A percentile compares a stretch with the other conserved stretches of the same genome.
These are phyloP conservation scores for Plebejus melissa DNA, from an alignment of 2,888 invertebrate genomes.

Conservation along the genomic window DNA sequence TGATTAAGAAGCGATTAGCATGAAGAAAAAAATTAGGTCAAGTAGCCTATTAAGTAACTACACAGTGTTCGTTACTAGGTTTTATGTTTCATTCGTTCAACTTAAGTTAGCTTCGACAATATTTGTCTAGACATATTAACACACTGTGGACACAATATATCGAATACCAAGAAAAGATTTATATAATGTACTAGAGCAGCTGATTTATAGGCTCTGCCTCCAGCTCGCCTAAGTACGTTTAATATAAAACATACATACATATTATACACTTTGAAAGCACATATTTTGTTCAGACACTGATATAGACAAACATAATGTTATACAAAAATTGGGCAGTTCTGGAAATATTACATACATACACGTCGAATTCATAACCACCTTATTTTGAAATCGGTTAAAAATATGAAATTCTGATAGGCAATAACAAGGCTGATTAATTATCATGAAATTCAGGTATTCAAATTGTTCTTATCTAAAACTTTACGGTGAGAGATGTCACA, in stretches of 20 bases:
- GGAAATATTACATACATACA: too few relatives aligned
- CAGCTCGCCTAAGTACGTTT: too few relatives aligned
- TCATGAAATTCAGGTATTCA: neutral
- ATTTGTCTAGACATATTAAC: neutral
- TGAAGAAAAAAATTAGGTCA: too few relatives aligned
- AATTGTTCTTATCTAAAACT: neutral
- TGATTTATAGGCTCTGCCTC: neutral
- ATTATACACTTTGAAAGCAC: too few relatives aligned
- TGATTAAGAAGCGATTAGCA: too few relatives aligned
- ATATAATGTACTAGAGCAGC: neutral
- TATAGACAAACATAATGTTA: too few relatives aligned
- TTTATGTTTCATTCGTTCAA: neutral
- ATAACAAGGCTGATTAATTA: neutral
- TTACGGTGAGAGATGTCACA: neutral
- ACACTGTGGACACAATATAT: neutral
- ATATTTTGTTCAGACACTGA: too few relatives aligned
- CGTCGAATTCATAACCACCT: too few relatives aligned
- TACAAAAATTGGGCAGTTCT: too few relatives aligned
- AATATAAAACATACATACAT: too few relatives aligned
- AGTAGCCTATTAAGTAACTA: too few relatives aligned
- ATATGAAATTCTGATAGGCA: neutral
- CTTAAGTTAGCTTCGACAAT: neutral
- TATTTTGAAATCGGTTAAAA: too few relatives aligned
- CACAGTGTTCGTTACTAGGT: neutral
- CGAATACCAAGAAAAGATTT: slow-evolving; percentile 4